A percentile compares a stretch with the other conserved stretches of the same genome.
phyloP scores from a whole-genome alignment of 2,113 vertebrate genomes.

The Procavia capensis region DNA sequence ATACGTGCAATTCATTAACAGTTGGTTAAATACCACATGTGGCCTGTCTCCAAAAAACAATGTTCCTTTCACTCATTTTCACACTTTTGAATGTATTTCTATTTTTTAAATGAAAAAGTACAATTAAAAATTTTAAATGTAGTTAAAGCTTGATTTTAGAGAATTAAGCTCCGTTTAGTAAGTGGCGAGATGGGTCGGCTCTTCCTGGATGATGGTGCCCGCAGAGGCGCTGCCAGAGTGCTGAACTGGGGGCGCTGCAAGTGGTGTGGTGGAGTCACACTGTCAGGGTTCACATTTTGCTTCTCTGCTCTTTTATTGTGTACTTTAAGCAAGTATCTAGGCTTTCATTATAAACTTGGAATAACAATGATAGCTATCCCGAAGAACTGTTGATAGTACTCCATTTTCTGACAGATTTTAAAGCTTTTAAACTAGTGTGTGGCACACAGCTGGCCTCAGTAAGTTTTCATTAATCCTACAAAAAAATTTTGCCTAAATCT shows the following conservation, averaged over 20 bases:
- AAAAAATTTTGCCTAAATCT: background rate
- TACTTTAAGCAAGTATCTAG: background rate
- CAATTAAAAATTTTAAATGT: background rate
- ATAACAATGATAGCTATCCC: background rate
- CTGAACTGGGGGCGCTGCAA: background rate
- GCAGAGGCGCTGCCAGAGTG: background rate
- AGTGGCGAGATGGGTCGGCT: background rate
- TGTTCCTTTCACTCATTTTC: background rate
- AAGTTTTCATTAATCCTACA: conserved; percentile 13
- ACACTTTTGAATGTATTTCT: background rate
- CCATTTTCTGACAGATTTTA: background rate
- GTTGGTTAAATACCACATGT: background rate
- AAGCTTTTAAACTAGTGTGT: background rate
- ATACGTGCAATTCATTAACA: background rate
- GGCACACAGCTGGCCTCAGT: background rate
- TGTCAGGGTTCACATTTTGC: background rate
- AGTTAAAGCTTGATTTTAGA: background rate
- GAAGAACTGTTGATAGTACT: background rate
- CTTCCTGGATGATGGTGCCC: background rate
- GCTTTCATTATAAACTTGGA: background rate
- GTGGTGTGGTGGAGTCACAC: background rate
- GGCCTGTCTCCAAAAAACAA: background rate
- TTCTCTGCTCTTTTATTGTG: background rate
- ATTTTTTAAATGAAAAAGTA: conserved; percentile 13
- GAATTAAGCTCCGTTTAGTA: background rate